phyloP scores from a whole-genome alignment of 2,113 vertebrate genomes.

The Urocolius indicus region DNA sequence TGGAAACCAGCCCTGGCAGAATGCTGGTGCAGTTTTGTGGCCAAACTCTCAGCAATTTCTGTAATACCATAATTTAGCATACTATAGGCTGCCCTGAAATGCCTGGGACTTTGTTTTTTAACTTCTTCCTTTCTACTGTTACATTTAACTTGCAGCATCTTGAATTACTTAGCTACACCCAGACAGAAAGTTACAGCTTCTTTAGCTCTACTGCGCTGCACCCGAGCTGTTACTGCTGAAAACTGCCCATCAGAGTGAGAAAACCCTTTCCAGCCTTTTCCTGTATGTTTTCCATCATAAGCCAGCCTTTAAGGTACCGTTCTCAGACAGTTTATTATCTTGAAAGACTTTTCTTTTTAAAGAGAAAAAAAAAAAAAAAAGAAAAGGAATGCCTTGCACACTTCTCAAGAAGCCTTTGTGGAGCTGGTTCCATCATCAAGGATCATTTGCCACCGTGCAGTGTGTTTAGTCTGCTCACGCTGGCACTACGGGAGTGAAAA shows the following conservation, averaged over 20 bases:
- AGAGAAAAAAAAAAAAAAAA: constrained; percentile 33
- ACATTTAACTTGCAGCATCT: constrained; percentile 60
- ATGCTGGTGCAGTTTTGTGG: background rate
- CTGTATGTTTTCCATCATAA: background rate
- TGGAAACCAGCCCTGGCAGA: constrained; percentile 16
- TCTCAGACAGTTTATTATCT: background rate
- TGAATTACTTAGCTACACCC: constrained; percentile 63
- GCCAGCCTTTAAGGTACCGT: background rate
- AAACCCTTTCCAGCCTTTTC: background rate
- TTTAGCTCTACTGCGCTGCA: background rate
- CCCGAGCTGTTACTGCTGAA: background rate
- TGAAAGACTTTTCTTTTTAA: background rate
- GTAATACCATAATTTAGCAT: constrained; percentile 37
- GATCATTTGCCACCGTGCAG: background rate
- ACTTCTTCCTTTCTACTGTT: constrained; percentile 63
- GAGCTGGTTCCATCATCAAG: background rate
- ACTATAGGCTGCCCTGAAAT: background rate
- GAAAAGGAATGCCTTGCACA: background rate
- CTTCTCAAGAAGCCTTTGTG: background rate
- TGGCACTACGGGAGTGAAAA: background rate
- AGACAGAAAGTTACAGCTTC: constrained; percentile 38
- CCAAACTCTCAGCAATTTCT: constrained; percentile 28
- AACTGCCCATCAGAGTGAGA: background rate
- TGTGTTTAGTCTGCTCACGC: background rate
- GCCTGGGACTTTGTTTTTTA: constrained; percentile 54